phyloP scores from a whole-genome alignment of 2,113 vertebrate species.

The Parus major region DNA sequence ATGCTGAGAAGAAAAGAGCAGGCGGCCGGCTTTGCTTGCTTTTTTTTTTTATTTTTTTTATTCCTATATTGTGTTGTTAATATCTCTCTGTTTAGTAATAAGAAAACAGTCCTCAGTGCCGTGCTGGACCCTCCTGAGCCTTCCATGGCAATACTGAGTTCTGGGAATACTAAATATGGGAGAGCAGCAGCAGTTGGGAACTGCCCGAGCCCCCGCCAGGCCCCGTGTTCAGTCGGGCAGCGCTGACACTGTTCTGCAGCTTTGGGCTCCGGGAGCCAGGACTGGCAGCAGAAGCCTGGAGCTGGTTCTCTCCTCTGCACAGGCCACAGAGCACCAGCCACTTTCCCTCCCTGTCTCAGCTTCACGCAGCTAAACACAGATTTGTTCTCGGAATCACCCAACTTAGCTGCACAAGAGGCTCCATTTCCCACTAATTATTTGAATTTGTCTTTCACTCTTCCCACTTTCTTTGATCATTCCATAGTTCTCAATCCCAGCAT shows the following conservation, averaged over 20 bases:
- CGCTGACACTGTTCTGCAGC: not conserved
- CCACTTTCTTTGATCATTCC: slow-evolving; percentile 38
- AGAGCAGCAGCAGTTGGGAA: not conserved
- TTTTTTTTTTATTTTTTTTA: not conserved
- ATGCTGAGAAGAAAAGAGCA: slow-evolving; percentile 80
- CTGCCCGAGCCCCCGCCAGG: not conserved
- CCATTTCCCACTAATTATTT: not conserved
- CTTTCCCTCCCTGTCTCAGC: not conserved
- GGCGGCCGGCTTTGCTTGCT: slow-evolving; percentile 75
- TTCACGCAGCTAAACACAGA: not conserved
- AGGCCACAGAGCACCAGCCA: not conserved
- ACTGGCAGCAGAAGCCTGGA: accelerated
- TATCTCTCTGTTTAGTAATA: slow-evolving; percentile 73
- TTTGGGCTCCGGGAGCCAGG: not conserved
- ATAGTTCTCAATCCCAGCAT: not conserved
- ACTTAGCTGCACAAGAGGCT: not conserved
- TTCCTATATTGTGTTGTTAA: slow-evolving; percentile 79
- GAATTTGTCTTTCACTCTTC: slow-evolving; percentile 29
- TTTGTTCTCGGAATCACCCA: slow-evolving; percentile 8
- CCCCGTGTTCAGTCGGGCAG: not conserved
- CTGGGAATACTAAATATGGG: slow-evolving; percentile 4
- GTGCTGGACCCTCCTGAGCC: slow-evolving; percentile 36
- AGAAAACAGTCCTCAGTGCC: slow-evolving; percentile 68
- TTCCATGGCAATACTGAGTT: not conserved
- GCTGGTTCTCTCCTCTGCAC: not conserved